phyloP scores from a whole-genome alignment of 2,888 invertebrate genomes.

The Agrotis ipsilon region DNA sequence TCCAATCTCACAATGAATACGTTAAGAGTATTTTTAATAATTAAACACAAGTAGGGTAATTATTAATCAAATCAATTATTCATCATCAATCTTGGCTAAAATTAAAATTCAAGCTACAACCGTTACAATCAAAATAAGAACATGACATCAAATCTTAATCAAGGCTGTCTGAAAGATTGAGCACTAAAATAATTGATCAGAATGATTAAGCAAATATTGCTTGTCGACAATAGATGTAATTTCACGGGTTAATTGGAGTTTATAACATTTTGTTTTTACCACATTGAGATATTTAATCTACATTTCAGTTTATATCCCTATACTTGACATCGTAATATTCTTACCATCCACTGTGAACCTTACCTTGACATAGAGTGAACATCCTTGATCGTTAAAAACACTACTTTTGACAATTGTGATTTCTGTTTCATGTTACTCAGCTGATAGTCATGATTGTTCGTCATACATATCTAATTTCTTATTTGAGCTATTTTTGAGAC shows the following conservation, averaged over 20 bases:
- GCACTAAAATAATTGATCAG: conserved; percentile 14
- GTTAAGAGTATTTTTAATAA: background rate
- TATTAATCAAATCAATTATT: conserved; percentile 1
- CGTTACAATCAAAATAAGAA: conserved; percentile 11
- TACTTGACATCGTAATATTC: background rate
- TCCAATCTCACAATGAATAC: background rate
- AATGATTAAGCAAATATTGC: conserved; percentile 35
- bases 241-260: conserved; percentile 31
- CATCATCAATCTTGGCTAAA: background rate
- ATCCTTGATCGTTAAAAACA: background rate
- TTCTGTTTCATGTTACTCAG: background rate
- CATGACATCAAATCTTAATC: background rate
- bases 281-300: background rate
- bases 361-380: background rate
- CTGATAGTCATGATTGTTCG: too few species aligned
- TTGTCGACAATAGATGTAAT: conserved; percentile 30
- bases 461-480: too few species aligned
- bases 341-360: background rate
- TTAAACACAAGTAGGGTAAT: background rate
- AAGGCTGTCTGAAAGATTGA: conserved; percentile 35
- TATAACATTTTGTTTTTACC: conserved; percentile 5
- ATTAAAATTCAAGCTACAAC: background rate
- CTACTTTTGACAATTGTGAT: background rate
- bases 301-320: background rate
- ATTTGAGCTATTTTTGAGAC: background rate